These are phyloP conservation scores for Tortrix viridana DNA, from an alignment of 2,888 invertebrate genomes.

Conservation along the genomic window DNA sequence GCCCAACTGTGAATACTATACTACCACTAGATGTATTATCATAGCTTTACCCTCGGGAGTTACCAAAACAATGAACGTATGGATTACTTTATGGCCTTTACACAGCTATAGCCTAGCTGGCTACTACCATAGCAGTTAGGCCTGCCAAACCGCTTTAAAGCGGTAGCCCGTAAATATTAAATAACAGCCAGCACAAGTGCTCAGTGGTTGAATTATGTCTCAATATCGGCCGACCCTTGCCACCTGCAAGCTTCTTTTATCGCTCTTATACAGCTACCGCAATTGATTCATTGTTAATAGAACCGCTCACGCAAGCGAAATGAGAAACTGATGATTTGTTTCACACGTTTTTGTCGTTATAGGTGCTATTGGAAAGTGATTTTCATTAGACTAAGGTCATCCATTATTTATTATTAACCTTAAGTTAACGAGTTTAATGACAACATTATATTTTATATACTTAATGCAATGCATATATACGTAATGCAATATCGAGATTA, in stretches of 20 bases:
- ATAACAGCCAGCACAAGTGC: slow-evolving; percentile 62
- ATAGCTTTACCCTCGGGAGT: neutral
- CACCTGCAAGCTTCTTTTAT: slow-evolving; percentile 59
- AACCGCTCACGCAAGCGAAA: slow-evolving; percentile 54
- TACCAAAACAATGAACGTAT: neutral
- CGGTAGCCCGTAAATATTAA: slow-evolving; percentile 62
- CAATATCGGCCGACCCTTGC: slow-evolving; percentile 67
- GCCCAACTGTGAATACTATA: too few species aligned
- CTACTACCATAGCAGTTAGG: neutral
- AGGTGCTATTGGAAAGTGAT: slow-evolving; percentile 11
- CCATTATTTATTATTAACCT: too few species aligned
- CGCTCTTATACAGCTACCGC: slow-evolving; percentile 43
- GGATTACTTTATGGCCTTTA: neutral
- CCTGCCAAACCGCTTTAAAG: slow-evolving; percentile 36
- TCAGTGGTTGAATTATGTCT: slow-evolving; percentile 67
- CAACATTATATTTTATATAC: too few species aligned
- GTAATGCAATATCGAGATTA: too few species aligned
- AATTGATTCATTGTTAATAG: slow-evolving; percentile 66
- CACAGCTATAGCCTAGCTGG: neutral
- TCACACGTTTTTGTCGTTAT: slow-evolving; percentile 16
- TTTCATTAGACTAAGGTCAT: neutral
- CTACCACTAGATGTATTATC: too few species aligned
- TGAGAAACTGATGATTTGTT: slow-evolving; percentile 28
- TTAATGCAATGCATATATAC: too few species aligned
- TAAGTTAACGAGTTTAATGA: too few species aligned